Evolutionary conservation across 2,113 vertebrate species (phyloP), one percentile per base, ranked within the genome.

Genomic region (Dissostichus mawsoni): DNA sequence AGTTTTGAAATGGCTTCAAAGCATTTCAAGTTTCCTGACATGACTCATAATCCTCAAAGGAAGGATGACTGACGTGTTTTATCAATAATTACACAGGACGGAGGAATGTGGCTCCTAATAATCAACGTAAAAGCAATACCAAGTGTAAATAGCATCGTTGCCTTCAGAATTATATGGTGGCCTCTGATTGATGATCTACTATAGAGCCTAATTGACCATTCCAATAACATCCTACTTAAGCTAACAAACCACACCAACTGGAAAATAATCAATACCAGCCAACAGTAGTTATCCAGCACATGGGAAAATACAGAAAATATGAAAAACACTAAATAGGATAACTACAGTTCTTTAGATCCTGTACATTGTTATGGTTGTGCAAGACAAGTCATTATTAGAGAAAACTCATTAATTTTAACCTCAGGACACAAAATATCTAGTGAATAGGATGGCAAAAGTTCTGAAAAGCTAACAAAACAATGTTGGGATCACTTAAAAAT

Each of bases 11-110:
- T 47, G 4, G 29, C 45, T 74, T 82, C 33, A 75, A 55, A 64
- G 66, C 33, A 57, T 77, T 36, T 5, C 16, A 61, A 56, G 33
- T 71, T 73, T 18, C 44, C 41, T 75, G 71, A 70, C 23, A 29
- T 67, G 25, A 68, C 50, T 76, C 66, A 36, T 48, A 71, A 69
- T 44, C 17, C 51, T 67, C 16, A 9, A 29, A 69, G 33, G 20
- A 69, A 36, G 0, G 13, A 0, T 75, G 76, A 80, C 51, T 76
- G 79, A 83, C 8, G 36, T 41, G 36, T 41, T 41, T 41, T 45
- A 76, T 82, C 52, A 80, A 68, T 79, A 53, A 59, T 81, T 75
- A 69, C 64, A 81, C 23, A 69, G 50, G 25, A 65, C 7, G 61
- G 59, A 45, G 68, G 45, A 25, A 29, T 41, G 41, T 33, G 55